Percentiles rank a stretch among this genome's conserved stretches.
These are phyloP conservation scores for Cepaea nemoralis DNA, from an alignment of 1,140 invertebrate species.

Conservation along the genomic window DNA sequence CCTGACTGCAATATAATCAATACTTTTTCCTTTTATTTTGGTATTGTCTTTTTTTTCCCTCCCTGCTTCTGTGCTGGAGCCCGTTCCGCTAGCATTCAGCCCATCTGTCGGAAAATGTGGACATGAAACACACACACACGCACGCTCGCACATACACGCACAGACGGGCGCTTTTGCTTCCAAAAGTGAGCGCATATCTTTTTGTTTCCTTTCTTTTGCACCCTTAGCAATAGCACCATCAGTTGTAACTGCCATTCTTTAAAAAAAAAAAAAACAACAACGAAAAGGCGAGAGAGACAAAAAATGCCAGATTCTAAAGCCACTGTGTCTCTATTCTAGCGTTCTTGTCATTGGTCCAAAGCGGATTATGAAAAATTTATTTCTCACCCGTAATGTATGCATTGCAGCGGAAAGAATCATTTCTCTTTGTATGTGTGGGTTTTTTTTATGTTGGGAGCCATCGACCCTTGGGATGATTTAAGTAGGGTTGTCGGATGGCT, in stretches of 20 bases:
- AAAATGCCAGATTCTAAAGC: background rate
- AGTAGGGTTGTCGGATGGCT: background rate
- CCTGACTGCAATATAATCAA: background rate
- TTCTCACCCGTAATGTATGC: background rate
- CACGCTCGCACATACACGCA: background rate
- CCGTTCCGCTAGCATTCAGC: background rate
- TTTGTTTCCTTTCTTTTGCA: background rate
- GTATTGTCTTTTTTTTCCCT: background rate
- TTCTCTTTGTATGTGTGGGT: background rate
- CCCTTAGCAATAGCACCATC: background rate
- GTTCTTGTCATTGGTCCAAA: background rate
- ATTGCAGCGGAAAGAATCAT: background rate
- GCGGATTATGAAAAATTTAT: background rate
- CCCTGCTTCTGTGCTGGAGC: background rate
- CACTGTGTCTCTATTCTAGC: background rate
- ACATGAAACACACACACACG: background rate
- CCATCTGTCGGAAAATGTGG: background rate
- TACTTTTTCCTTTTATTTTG: background rate
- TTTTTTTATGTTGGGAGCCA: background rate
- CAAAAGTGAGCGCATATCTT: background rate
- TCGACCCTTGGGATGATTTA: background rate
- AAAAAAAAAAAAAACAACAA: conserved; percentile 4
- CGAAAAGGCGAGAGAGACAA: too few relatives aligned
- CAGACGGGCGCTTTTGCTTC: too few relatives aligned
- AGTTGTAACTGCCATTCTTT: background rate